phyloP scores from a whole-genome alignment of 2,888 invertebrate species.

The Pristionchus arcanus region DNA sequence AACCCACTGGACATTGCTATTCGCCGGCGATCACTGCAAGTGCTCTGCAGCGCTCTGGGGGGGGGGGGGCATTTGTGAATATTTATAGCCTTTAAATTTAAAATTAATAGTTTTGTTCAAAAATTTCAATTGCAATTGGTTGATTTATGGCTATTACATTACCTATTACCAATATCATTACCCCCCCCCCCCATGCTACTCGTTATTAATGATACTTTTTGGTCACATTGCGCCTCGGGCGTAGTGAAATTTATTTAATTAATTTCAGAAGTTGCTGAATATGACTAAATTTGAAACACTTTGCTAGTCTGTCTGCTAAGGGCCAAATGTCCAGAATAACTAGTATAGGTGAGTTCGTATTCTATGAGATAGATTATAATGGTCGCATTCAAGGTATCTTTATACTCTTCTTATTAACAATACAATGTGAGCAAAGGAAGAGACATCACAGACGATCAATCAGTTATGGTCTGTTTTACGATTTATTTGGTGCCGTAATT shows the following conservation, averaged over 20 bases:
- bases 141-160: too few relatives aligned
- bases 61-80: too few relatives aligned
- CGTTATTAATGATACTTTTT: not conserved
- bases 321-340: not conserved
- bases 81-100: too few relatives aligned
- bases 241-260: not conserved
- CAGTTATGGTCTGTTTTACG: constrained; percentile 22
- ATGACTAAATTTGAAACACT: not conserved
- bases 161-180: too few relatives aligned
- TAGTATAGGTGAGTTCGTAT: not conserved
- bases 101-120: too few relatives aligned
- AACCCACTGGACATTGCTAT: too few relatives aligned
- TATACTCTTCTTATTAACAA: not conserved
- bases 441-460: constrained; percentile 50
- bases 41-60: too few relatives aligned
- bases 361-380: not conserved
- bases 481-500: not conserved
- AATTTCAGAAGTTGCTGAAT: not conserved
- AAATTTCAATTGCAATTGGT: too few relatives aligned
- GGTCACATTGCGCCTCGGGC: not conserved
- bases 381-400: not conserved
- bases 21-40: too few relatives aligned
- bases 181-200: too few relatives aligned
- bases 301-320: not conserved
- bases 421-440: not conserved